These are phyloP conservation scores for Stigmatopora argus DNA, from an alignment of 2,113 vertebrate species.

Conservation along the genomic window DNA sequence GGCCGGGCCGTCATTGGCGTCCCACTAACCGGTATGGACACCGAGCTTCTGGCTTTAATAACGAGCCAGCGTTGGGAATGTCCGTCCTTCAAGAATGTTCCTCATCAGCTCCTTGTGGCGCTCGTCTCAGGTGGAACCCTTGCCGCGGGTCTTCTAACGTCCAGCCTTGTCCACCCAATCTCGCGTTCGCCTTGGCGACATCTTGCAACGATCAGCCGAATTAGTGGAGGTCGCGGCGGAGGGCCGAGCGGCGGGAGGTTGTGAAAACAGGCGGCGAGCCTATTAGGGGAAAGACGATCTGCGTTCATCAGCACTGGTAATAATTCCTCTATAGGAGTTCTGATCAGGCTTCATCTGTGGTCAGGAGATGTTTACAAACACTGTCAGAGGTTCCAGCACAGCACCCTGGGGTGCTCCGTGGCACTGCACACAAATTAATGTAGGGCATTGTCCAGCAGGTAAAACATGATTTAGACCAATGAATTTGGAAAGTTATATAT, in stretches of 20 bases:
- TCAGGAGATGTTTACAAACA: constrained; percentile 86
- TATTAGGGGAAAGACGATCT: constrained; percentile 87
- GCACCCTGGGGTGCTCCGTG: constrained; percentile 64
- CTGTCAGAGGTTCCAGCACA: constrained; percentile 72
- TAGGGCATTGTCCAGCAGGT: not conserved
- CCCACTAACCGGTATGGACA: constrained; percentile 45
- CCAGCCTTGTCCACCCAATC: constrained; percentile 34
- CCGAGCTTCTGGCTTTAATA: constrained; percentile 54
- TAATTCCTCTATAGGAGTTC: constrained; percentile 69
- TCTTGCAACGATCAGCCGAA: constrained; percentile 91
- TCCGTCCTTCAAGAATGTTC: constrained; percentile 56
- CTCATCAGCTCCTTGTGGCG: constrained; percentile 59
- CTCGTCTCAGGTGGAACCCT: constrained; percentile 44
- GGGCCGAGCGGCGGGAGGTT: constrained; percentile 83
- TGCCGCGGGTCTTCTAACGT: constrained; percentile 23
- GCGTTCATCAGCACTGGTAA: constrained; percentile 79
- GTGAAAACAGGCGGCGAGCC: constrained; percentile 81
- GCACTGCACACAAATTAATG: not conserved
- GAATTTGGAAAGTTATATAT: not conserved
- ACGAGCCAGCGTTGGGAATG: constrained; percentile 36
- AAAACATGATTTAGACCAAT: not conserved
- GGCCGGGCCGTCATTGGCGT: constrained; percentile 55
- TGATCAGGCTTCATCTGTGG: constrained; percentile 78
- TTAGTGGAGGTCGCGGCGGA: constrained; percentile 83
- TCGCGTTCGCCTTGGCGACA: constrained; percentile 67